phyloP scores from a whole-genome alignment of 1,140 invertebrate species.

The Drosophila prosaltans region DNA sequence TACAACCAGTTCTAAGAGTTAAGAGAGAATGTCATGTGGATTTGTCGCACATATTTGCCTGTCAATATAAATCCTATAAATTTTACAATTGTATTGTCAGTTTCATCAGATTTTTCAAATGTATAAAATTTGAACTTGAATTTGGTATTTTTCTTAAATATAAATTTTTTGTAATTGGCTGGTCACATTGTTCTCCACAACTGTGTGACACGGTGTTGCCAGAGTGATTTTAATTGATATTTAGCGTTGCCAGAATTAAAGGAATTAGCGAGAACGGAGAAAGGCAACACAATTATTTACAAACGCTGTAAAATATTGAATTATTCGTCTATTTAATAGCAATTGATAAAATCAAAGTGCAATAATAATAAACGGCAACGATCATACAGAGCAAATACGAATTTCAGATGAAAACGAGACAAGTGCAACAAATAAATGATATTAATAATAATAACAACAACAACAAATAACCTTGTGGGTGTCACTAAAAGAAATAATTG shows the following conservation, averaged over 20 bases:
- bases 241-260: not conserved
- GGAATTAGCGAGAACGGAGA: not conserved
- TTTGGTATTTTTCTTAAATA: no score
- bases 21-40: not conserved
- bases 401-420: not conserved
- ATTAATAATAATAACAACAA: conserved; percentile 61
- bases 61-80: not conserved
- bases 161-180: no score
- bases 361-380: conserved; percentile 21
- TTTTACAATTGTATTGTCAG: not conserved
- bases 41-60: not conserved
- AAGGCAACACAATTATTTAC: not conserved
- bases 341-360: conserved; percentile 48
- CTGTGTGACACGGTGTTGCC: not conserved
- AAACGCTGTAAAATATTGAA: not conserved
- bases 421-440: conserved; percentile 30
- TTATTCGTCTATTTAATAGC: not conserved
- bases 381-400: not conserved
- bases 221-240: not conserved
- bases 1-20: not conserved
- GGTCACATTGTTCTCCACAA: not conserved
- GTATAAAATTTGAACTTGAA: no score
- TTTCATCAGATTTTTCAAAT: not conserved
- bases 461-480: conserved; percentile 67
- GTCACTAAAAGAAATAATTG: conserved; percentile 39